Evolutionary conservation across 2,888 invertebrate genomes (phyloP).

Genomic region (Ophonus ardosiacus): DNA sequence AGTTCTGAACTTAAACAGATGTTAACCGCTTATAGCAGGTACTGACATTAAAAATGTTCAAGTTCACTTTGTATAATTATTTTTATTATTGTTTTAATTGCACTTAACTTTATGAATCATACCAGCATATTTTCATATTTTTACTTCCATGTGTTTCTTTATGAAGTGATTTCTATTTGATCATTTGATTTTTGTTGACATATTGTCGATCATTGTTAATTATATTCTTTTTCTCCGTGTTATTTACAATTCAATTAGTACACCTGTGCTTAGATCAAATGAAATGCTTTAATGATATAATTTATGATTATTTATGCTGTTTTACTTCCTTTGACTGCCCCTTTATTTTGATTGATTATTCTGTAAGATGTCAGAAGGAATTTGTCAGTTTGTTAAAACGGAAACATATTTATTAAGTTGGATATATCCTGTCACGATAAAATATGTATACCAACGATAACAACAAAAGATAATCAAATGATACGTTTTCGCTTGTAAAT

Average conservation of each 20-base stretch:
- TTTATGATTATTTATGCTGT: constrained; percentile 26
- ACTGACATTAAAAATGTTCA: constrained; percentile 16
- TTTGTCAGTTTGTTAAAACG: neutral
- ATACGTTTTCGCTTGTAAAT: too few species aligned
- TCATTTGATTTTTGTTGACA: neutral
- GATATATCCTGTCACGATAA: neutral
- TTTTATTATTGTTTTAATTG: constrained; percentile 22
- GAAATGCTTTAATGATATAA: neutral
- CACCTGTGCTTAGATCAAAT: constrained; percentile 5
- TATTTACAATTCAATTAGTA: constrained; percentile 25
- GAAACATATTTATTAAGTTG: too few species aligned
- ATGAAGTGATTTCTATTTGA: neutral
- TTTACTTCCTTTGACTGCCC: constrained; percentile 15
- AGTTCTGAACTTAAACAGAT: neutral
- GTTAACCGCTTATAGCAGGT: neutral
- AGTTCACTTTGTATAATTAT: constrained; percentile 1
- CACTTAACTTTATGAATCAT: constrained; percentile 29
- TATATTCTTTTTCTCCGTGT: neutral
- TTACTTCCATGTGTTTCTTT: neutral
- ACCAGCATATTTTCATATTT: neutral
- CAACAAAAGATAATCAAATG: too few species aligned
- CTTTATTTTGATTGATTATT: constrained; percentile 24
- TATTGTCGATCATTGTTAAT: neutral
- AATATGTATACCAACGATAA: too few species aligned
- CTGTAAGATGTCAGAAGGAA: neutral